A percentile compares a stretch with the other conserved stretches of the same genome.
These are phyloP conservation scores for Fragum whitleyi DNA, from an alignment of 2,888 invertebrate species.

Conservation along the genomic window DNA sequence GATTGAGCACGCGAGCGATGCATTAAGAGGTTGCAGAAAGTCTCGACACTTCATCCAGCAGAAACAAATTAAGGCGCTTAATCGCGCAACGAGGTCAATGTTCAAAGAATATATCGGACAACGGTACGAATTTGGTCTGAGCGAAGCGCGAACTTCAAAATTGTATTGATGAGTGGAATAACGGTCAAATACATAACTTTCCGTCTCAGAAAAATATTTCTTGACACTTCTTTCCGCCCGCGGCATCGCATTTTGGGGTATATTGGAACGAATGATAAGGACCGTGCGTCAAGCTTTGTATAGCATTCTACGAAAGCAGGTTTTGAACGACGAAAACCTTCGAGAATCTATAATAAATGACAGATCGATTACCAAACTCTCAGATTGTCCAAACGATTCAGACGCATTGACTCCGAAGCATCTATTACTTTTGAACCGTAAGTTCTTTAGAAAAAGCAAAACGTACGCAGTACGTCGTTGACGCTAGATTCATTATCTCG, in stretches of 20 bases:
- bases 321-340: slow-evolving; percentile 51
- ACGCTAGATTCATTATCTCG: slow-evolving; percentile 47
- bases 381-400: slow-evolving; percentile 41
- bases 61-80: neutral
- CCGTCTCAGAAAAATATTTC: neutral
- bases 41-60: neutral
- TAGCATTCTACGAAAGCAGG: slow-evolving; percentile 45
- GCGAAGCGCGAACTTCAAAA: no score
- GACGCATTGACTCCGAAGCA: slow-evolving; percentile 57
- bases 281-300: neutral
- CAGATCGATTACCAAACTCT: slow-evolving; percentile 49
- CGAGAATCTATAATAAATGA: slow-evolving; percentile 53
- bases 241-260: neutral
- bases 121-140: neutral
- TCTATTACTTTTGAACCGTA: slow-evolving; percentile 21
- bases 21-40: slow-evolving; percentile 1
- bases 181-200: neutral
- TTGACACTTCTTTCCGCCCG: neutral
- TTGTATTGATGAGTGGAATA: neutral
- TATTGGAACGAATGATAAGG: neutral
- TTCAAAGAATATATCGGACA: neutral
- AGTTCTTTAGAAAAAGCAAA: slow-evolving; percentile 32
- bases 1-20: neutral
- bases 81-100: neutral
- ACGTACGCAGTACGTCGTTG: slow-evolving; percentile 40